Base-by-base conservation (phyloP, 2,888 invertebrate species). In the Archaeoteleia sp. region DNA sequence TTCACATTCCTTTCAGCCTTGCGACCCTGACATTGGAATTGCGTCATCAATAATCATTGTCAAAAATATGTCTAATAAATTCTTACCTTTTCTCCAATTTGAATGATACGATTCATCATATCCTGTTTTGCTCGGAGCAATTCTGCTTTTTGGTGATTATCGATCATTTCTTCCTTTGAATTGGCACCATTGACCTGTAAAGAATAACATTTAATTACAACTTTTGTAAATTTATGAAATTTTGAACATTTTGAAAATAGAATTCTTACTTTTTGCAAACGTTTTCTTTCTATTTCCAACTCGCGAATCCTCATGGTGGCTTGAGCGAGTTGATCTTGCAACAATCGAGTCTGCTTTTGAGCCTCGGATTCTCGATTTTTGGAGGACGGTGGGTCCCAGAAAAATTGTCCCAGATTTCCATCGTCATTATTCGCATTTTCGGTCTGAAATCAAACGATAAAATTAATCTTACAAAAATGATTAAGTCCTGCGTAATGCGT, bases 71-170 rank as follows among this genome's bases (percentile, higher is more conserved):
- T n/a, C n/a, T n/a, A n/a, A n/a, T n/a, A 30, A 4, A 14, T 6
- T 17, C 10, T 8, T 75, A 86, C 86, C 79, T 86, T 85, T 72
- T 86, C 85, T 6, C 82, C 85, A 70, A 84, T 82, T 73, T 84
- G 83, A 57, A 82, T 82, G 37, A 86, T 84, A 27, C 82, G 79
- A 69, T 86, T 85, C 73, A 84, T 80, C 76, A 84, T 81, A 37
- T 85, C 84, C 69, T 86, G 85, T 42, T 84, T 84, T n/a, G 83
- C 83, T 29, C 84, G 77, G 23, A 82, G 57, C 20, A 82, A 65
- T 48, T 84, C 83, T 1, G 80, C 73, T 63, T 79, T 82, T 29
- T 80, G 81, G 66, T 79, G 77, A 4, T 76, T 76, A 37, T 84
- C 84, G 46, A 74, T 63, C 42, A 76, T 71, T 37, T 85, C 83